Conservation (phyloP, 2,888 invertebrate genomes). For the Alloplasta piceator region DNA sequence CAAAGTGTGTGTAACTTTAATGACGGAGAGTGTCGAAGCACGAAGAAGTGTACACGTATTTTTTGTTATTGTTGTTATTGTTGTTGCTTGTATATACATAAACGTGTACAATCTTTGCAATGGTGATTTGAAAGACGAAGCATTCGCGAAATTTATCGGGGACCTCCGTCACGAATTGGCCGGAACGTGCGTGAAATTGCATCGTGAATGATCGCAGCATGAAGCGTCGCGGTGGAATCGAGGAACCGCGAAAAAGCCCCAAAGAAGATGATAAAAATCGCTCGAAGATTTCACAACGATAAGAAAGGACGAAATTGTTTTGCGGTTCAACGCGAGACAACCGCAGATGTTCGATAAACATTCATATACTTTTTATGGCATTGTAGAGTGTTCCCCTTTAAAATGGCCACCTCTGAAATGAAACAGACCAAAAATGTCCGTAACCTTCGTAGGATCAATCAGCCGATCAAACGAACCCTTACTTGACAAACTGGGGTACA, state of each 20-base stretch:
- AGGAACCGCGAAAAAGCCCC: constrained; percentile 28
- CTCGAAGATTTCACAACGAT: background rate
- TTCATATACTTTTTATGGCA: background rate
- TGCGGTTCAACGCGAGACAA: constrained; percentile 28
- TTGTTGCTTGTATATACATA: constrained; percentile 7
- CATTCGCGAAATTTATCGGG: constrained; percentile 48
- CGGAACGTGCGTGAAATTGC: constrained; percentile 59
- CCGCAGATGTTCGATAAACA: constrained; percentile 8
- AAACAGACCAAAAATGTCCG: no score
- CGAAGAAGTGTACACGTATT: constrained; percentile 9
- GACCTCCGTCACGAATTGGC: constrained; percentile 59
- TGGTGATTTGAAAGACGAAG: constrained; percentile 50
- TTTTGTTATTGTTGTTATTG: background rate
- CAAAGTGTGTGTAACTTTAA: constrained; percentile 24
- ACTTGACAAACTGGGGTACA: no score
- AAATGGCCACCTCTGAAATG: no score
- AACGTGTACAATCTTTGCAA: constrained; percentile 23
- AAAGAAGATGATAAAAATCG: constrained; percentile 15
- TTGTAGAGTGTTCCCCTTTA: no score
- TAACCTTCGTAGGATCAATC: no score
- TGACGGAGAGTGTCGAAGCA: constrained; percentile 30
- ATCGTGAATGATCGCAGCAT: constrained; percentile 56
- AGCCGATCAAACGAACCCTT: no score
- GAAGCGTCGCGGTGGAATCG: constrained; percentile 20
- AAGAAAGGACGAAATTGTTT: constrained; percentile 6